A percentile compares a stretch with the other conserved stretches of the same genome.
phyloP scores from a whole-genome alignment of 2,888 invertebrate genomes.

The Meta bourneti region DNA sequence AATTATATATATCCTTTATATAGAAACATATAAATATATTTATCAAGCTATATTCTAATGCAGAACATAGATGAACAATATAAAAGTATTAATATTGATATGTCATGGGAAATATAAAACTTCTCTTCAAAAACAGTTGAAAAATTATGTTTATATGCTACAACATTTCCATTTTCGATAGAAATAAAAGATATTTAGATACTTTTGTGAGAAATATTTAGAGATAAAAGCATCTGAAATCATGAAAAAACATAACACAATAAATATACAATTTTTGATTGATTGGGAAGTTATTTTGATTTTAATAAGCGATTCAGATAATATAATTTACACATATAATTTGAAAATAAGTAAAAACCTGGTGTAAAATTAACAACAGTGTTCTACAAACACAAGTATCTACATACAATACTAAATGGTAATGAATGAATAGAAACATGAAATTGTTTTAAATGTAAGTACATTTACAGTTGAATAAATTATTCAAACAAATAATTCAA shows the following conservation, averaged over 20 bases:
- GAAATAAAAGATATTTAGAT: conserved; percentile 27
- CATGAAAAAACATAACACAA: conserved; percentile 32
- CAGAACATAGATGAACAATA: conserved; percentile 36
- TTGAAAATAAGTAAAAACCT: conserved; percentile 40
- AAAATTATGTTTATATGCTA: conserved; percentile 6
- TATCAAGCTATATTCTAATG: conserved; percentile 13
- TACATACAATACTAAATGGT: conserved; percentile 7
- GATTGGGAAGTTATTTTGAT: conserved; percentile 39
- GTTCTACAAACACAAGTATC: conserved; percentile 18
- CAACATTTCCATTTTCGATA: not conserved
- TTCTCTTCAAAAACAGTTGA: not conserved
- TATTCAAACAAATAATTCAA: conserved; percentile 11
- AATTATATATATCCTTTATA: conserved; percentile 1
- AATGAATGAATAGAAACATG: conserved; percentile 26
- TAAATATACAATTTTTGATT: conserved; percentile 34
- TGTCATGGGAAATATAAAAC: conserved; percentile 11
- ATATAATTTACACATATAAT: conserved; percentile 13
- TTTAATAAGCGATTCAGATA: conserved; percentile 20
- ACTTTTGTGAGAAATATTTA: not conserved
- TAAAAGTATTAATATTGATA: conserved; percentile 47
- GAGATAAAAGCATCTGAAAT: not conserved
- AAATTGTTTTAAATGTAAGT: conserved; percentile 25
- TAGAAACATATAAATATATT: conserved; percentile 25
- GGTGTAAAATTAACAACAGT: conserved; percentile 30
- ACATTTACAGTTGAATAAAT: conserved; percentile 46